A percentile compares a stretch with the other conserved stretches of the same genome.
These are phyloP conservation scores for Aramus guarauna DNA, from an alignment of 2,113 vertebrate species.

Conservation along the genomic window DNA sequence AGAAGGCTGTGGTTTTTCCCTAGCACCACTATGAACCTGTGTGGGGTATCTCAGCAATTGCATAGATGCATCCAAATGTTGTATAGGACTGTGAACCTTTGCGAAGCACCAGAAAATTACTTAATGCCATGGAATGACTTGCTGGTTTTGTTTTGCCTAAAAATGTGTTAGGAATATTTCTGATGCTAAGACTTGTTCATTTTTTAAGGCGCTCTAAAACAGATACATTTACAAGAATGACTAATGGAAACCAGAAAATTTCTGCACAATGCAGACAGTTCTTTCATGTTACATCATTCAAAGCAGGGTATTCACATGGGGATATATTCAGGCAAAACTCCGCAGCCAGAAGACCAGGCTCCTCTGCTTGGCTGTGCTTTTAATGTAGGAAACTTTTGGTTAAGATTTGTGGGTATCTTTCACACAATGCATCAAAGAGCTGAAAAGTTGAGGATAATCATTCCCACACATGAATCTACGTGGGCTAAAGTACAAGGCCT, in stretches of 20 bases:
- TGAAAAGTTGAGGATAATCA: constrained; percentile 39
- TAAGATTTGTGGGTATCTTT: constrained; percentile 53
- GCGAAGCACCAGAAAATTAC: background rate
- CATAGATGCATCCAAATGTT: background rate
- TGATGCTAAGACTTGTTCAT: constrained; percentile 5
- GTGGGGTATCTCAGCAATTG: background rate
- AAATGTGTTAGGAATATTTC: constrained; percentile 31
- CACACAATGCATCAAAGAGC: constrained; percentile 62
- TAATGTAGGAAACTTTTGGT: constrained; percentile 56
- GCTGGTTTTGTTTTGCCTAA: constrained; percentile 23
- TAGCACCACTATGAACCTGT: background rate
- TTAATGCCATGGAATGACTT: background rate
- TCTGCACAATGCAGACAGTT: constrained; percentile 53
- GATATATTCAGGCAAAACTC: constrained; percentile 46
- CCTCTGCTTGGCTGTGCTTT: constrained; percentile 42
- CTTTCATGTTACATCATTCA: constrained; percentile 64
- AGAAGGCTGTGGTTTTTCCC: background rate
- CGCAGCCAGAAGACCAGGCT: constrained; percentile 47
- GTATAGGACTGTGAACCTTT: background rate
- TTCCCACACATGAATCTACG: constrained; percentile 40
- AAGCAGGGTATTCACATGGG: constrained; percentile 47
- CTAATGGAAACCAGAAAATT: constrained; percentile 60
- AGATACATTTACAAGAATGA: constrained; percentile 54
- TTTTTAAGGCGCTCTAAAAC: constrained; percentile 41
- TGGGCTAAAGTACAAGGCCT: background rate